phyloP scores from a whole-genome alignment of 2,797 vertebrate species.

The Cheirogaleus major region DNA sequence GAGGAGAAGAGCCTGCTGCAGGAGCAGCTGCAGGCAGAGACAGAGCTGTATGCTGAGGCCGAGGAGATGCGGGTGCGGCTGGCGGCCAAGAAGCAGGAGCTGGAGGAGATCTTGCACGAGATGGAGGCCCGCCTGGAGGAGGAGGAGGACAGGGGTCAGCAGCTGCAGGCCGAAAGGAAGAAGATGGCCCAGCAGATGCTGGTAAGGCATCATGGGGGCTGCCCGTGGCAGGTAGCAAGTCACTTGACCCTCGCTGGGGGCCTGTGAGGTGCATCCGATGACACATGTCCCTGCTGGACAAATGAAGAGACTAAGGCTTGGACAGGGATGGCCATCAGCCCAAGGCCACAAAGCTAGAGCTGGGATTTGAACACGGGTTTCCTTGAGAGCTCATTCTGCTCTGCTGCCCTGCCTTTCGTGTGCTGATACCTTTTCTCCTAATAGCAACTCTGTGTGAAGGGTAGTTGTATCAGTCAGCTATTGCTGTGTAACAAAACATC shows the following conservation, averaged over 20 bases:
- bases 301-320: not conserved
- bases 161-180: conserved; percentile 94
- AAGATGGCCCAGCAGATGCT: conserved; percentile 98
- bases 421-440: not conserved
- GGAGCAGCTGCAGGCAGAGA: conserved; percentile 97
- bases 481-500: not conserved
- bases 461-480: not conserved
- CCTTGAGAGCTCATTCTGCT: not conserved
- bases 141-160: conserved; percentile 94
- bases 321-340: not conserved
- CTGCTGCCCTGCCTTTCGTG: rapidly evolving
- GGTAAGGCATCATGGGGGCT: conserved; percentile 81
- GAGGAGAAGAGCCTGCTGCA: conserved; percentile 95
- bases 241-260: not conserved
- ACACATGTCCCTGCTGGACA: rapidly evolving
- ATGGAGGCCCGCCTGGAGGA: conserved; percentile 98
- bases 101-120: conserved; percentile 98
- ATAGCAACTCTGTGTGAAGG: not conserved
- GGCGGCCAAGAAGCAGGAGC: conserved; percentile 95
- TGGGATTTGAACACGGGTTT: not conserved
- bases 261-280: not conserved
- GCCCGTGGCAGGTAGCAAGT: rapidly evolving
- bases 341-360: not conserved
- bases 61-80: conserved; percentile 97
- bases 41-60: conserved; percentile 95